Conservation (phyloP, 2,113 vertebrate genomes). For the Struthio camelus region DNA sequence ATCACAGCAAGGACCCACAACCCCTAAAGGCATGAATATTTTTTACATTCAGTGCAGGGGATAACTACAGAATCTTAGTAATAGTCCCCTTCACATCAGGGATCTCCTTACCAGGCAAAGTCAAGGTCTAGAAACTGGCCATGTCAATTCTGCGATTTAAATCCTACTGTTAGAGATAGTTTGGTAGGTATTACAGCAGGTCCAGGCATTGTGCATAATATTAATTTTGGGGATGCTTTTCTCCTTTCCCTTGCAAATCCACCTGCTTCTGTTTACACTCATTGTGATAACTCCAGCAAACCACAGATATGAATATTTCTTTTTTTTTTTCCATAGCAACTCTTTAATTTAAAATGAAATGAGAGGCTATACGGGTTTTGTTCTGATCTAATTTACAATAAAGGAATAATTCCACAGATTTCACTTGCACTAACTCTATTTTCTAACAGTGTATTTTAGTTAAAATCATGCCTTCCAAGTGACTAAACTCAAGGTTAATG, state of each 20-base stretch:
- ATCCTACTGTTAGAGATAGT: conserved; percentile 38
- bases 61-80: conserved; percentile 68
- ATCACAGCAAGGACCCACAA: conserved; percentile 68
- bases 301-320: not conserved
- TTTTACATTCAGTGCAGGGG: conserved; percentile 61
- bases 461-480: not conserved
- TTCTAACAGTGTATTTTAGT: not conserved
- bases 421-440: not conserved
- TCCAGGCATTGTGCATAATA: not conserved
- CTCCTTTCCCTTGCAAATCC: not conserved
- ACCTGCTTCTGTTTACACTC: not conserved
- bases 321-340: not conserved
- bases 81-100: conserved; percentile 59
- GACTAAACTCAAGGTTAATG: not conserved
- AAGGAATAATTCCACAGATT: conserved; percentile 7
- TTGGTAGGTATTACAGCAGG: conserved; percentile 14
- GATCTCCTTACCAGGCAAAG: conserved; percentile 58
- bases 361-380: not conserved
- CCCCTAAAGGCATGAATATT: conserved; percentile 59
- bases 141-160: conserved; percentile 65
- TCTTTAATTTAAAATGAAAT: conserved; percentile 13
- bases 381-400: not conserved
- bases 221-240: not conserved
- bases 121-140: conserved; percentile 59
- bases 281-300: not conserved